phyloP scores from a whole-genome alignment of 1,140 invertebrate species.

The Ylistrum balloti region DNA sequence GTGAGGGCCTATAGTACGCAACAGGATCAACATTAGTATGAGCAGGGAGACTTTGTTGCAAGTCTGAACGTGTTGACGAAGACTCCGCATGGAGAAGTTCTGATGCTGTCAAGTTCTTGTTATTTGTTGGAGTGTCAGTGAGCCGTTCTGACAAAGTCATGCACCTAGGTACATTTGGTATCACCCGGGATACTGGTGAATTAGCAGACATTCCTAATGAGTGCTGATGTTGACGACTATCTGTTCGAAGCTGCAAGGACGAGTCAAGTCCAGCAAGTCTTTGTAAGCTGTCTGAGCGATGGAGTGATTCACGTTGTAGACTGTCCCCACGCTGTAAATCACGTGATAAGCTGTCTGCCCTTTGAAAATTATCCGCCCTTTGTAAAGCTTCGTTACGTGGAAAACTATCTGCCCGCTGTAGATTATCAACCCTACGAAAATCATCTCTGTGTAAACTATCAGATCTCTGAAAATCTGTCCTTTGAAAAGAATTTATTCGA shows the following conservation, averaged over 20 bases:
- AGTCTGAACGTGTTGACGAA: constrained; percentile 20
- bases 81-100: not conserved
- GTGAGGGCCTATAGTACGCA: not conserved
- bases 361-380: constrained; percentile 49
- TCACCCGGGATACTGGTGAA: not conserved
- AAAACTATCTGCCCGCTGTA: constrained; percentile 44
- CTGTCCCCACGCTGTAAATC: constrained; percentile 25
- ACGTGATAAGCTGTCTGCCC: constrained; percentile 5
- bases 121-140: not conserved
- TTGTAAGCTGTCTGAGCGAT: constrained; percentile 19
- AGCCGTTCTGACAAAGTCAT: not conserved
- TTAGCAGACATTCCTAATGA: not conserved
- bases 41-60: constrained; percentile 16
- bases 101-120: not conserved
- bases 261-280: constrained; percentile 4
- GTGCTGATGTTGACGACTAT: constrained; percentile 1
- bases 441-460: constrained; percentile 50
- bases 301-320: not conserved
- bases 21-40: not conserved
- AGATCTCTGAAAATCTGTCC: constrained; percentile 41
- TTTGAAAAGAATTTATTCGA: constrained; percentile 45
- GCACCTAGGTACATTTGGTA: not conserved
- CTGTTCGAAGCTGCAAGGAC: constrained; percentile 16
- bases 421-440: constrained; percentile 44
- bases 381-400: constrained; percentile 38